phyloP scores from a whole-genome alignment of 1,140 invertebrate genomes.

The Conus ventricosus region DNA sequence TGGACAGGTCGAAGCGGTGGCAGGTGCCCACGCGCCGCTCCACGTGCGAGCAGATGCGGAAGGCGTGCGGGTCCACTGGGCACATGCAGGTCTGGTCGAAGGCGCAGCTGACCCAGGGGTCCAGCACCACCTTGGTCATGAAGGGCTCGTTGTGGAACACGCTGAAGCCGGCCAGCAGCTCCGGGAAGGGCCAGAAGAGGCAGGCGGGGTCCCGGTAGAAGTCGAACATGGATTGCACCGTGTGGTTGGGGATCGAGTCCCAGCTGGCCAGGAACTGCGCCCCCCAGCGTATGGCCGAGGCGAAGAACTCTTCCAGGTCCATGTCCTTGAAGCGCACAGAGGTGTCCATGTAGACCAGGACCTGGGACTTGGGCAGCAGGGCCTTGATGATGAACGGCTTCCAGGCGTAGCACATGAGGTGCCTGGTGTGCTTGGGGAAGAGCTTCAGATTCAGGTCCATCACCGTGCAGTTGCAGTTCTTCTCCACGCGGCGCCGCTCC shows the following conservation, averaged over 20 bases:
- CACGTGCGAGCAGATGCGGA: conserved; percentile 17
- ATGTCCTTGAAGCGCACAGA: conserved; percentile 23
- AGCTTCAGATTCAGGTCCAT: background rate
- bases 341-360: conserved; percentile 35
- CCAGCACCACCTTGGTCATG: conserved; percentile 24
- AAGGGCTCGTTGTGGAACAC: conserved; percentile 35
- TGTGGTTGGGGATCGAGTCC: conserved; percentile 36
- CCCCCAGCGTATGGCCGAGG: background rate
- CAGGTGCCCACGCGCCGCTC: conserved; percentile 30
- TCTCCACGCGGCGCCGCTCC: conserved; percentile 21
- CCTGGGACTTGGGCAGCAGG: conserved; percentile 17
- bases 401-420: conserved; percentile 31
- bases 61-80: conserved; percentile 22
- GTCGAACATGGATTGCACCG: conserved; percentile 2
- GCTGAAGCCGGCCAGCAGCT: conserved; percentile 34
- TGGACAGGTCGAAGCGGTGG: conserved; percentile 34
- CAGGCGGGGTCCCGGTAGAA: conserved; percentile 22
- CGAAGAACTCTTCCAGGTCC: conserved; percentile 30
- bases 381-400: conserved; percentile 25
- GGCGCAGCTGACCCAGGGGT: conserved; percentile 30
- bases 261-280: conserved; percentile 16
- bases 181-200: conserved; percentile 18
- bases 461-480: conserved; percentile 35
- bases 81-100: conserved; percentile 30
- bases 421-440: background rate